Conservation (phyloP, 2,888 invertebrate species). For the Cremastinae sp. region DNA sequence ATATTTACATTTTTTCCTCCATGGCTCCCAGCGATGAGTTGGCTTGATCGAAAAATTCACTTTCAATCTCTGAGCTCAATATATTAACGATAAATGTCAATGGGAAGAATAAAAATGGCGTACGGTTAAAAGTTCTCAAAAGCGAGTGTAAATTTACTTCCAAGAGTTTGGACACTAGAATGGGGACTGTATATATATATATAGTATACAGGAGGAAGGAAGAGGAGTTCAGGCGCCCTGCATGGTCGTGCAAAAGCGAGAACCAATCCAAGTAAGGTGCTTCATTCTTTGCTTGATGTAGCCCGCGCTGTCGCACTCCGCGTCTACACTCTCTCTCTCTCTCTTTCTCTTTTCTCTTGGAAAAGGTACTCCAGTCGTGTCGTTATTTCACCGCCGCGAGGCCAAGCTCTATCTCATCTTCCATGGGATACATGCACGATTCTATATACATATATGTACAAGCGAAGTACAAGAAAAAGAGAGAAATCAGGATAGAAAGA, state of each 20-base stretch:
- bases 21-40: too few relatives aligned
- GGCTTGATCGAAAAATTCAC: too few relatives aligned
- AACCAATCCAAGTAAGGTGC: slow-evolving; percentile 68
- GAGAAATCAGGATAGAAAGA: slow-evolving; percentile 62
- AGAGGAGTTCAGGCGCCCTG: slow-evolving; percentile 49
- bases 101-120: slow-evolving; percentile 29
- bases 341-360: slow-evolving; percentile 39
- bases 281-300: slow-evolving; percentile 56
- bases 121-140: neutral
- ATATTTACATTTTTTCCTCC: too few relatives aligned
- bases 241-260: slow-evolving; percentile 56
- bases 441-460: slow-evolving; percentile 39
- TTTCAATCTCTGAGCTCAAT: too few relatives aligned
- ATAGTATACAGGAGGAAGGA: too few relatives aligned
- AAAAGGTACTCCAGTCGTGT: slow-evolving; percentile 72
- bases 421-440: slow-evolving; percentile 60
- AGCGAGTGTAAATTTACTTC: too few relatives aligned
- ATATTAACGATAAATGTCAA: slow-evolving; percentile 20
- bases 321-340: slow-evolving; percentile 6
- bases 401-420: slow-evolving; percentile 74
- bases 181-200: too few relatives aligned
- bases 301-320: neutral
- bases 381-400: slow-evolving; percentile 77
- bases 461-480: slow-evolving; percentile 39
- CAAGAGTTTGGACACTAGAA: too few relatives aligned